These are phyloP conservation scores for Ephestia elutella DNA, from an alignment of 1,140 invertebrate species.

Conservation along the genomic window DNA sequence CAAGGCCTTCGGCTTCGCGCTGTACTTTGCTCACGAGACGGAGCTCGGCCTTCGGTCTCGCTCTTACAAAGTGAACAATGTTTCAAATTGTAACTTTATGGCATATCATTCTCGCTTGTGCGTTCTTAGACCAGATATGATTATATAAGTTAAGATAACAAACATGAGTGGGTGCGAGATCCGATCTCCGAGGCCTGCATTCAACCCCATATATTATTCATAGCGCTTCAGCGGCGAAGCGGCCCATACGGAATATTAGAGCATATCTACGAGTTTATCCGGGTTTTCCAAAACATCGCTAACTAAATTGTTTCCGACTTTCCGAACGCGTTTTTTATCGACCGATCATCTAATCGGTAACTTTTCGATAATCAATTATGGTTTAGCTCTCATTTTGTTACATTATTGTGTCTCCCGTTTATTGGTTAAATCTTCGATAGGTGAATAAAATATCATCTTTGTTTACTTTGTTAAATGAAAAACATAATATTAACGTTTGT, in stretches of 20 bases:
- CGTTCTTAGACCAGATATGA: too few species aligned
- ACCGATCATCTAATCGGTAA: neutral
- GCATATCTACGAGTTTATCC: constrained; percentile 49
- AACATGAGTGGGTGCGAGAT: neutral
- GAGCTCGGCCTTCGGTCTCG: too few species aligned
- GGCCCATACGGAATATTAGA: constrained; percentile 68
- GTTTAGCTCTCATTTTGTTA: neutral
- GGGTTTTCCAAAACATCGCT: constrained; percentile 56
- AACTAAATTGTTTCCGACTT: constrained; percentile 62
- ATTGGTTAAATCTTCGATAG: too few species aligned
- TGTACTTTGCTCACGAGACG: too few species aligned
- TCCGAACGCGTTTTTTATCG: constrained; percentile 19
- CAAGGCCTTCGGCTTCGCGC: too few species aligned
- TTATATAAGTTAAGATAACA: too few species aligned
- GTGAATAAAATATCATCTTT: too few species aligned
- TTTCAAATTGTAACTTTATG: too few species aligned
- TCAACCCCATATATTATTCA: constrained; percentile 63
- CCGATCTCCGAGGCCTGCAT: constrained; percentile 26
- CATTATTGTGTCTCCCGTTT: neutral
- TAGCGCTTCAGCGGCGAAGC: constrained; percentile 56
- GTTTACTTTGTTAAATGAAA: too few species aligned
- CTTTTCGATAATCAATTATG: neutral
- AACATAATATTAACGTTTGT: too few species aligned
- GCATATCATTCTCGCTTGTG: too few species aligned
- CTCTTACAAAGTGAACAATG: too few species aligned